These are phyloP conservation scores for Monarcha castaneiventris DNA, from an alignment of 2,113 vertebrate genomes.

Conservation along the genomic window DNA sequence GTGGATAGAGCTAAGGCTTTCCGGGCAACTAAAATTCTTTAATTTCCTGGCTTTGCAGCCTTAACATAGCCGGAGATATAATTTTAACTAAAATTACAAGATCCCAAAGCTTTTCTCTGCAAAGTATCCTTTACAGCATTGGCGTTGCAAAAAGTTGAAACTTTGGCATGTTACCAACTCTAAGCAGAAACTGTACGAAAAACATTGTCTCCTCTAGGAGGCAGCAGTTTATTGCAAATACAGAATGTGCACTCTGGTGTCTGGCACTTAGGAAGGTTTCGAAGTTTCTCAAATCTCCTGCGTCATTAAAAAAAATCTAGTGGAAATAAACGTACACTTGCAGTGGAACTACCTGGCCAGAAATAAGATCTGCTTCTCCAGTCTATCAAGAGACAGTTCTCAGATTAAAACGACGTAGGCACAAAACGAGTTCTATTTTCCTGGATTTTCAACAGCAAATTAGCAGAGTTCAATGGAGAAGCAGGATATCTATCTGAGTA, in stretches of 20 bases:
- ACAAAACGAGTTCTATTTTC: background rate
- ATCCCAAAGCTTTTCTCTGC: background rate
- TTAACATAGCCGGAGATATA: background rate
- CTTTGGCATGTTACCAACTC: background rate
- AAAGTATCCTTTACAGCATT: background rate
- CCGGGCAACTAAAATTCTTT: background rate
- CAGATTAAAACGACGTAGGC: background rate
- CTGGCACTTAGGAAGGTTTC: background rate
- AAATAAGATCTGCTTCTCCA: background rate
- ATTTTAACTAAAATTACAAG: background rate
- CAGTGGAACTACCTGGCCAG: background rate
- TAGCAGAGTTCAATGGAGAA: background rate
- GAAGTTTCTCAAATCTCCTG: background rate
- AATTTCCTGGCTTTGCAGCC: background rate
- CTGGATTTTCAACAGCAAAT: background rate
- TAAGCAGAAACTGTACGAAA: background rate
- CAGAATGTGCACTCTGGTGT: background rate
- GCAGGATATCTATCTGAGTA: background rate
- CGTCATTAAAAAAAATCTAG: background rate
- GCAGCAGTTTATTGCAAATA: constrained; percentile 52
- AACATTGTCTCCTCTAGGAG: constrained; percentile 41
- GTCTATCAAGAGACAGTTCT: background rate
- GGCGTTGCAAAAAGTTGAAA: background rate
- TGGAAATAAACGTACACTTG: background rate
- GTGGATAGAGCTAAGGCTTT: background rate